Evolutionary conservation across 1,140 invertebrate species (phyloP), one percentile per base, ranked within the genome.

Genomic region (Drosophila albomicans): DNA sequence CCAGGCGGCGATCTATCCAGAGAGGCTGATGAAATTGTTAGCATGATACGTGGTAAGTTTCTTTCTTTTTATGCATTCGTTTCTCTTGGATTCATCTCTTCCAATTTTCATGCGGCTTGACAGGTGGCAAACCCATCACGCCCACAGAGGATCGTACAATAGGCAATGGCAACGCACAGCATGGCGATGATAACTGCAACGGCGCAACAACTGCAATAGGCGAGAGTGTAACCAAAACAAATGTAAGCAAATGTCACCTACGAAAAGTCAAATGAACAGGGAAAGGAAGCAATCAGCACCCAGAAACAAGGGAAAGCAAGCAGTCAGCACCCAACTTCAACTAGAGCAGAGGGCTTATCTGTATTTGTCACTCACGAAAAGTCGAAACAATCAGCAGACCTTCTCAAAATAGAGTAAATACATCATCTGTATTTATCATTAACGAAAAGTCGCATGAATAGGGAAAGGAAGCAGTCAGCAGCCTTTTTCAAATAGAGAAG

Each of bases 1-100:
- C 98, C 98, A 4, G 98, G 98, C 85, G 98, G 98, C 52, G 97
- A 99, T 93, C 93, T 99, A 74, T 98, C 97, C 79, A 95, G 97
- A 86, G 98, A 99, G 93, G 98, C 98, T 13, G 98, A 99, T 92
- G 97, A 98, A 93, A 98, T 99, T 79, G 97, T 99, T 30, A 97
- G 98, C 86, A 94, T 98, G 93, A 98, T 98, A 93, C 98, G 98
- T 93, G 97, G 96, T 81, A 93, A 93, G 69, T 51, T 43, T 13
- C n/a, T 45, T 13, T n/a, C 41, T 45, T 16, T 30, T 30, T 35
- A 41, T 30, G 11, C n/a, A 8, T 20, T 7, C 41, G 5, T 20
- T 3, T 15, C 10, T 59, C 41, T 25, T 25, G 3, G 28, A 2
- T 13, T 13, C 0, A 13, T 38, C 13, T 16, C 30, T 38, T 51